Evolutionary conservation across 2,888 invertebrate species (phyloP).

Genomic region (Sphinx pinastri): DNA sequence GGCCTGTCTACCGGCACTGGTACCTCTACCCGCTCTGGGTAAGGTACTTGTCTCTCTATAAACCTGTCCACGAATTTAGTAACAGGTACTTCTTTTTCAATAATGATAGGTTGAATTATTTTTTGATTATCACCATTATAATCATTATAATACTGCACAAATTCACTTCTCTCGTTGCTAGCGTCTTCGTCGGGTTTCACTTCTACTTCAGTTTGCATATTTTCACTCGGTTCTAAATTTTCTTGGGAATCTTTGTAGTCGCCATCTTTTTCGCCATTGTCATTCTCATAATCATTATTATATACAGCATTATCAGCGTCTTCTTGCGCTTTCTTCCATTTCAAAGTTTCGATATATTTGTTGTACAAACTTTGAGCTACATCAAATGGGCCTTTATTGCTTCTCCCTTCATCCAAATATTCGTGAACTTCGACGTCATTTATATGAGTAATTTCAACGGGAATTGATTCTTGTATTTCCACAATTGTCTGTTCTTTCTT

Average conservation of each 20-base stretch:
- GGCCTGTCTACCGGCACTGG: constrained; percentile 72
- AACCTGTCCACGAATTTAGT: constrained; percentile 74
- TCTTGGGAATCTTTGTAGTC: constrained; percentile 55
- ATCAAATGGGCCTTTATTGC: constrained; percentile 57
- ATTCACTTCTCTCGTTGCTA: constrained; percentile 57
- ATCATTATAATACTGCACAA: constrained; percentile 51
- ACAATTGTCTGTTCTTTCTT: constrained; percentile 80
- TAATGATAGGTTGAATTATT: constrained; percentile 74
- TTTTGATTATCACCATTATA: constrained; percentile 58
- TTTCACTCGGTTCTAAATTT: constrained; percentile 63
- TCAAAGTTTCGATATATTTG: constrained; percentile 66
- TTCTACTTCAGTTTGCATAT: constrained; percentile 60
- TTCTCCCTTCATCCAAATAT: constrained; percentile 72
- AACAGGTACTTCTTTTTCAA: constrained; percentile 75
- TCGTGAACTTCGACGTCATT: constrained; percentile 76
- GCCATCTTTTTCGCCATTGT: constrained; percentile 44
- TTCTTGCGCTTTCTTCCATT: constrained; percentile 65
- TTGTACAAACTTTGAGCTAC: constrained; percentile 61
- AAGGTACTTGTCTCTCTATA: constrained; percentile 74
- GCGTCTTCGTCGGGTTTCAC: constrained; percentile 55
- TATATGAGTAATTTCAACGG: constrained; percentile 79
- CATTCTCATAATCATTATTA: constrained; percentile 60
- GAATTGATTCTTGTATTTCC: constrained; percentile 87
- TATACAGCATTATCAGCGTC: constrained; percentile 63
- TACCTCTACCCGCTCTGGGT: constrained; percentile 69